Conservation (phyloP, 2,797 vertebrate species). For the Arctocebus calabarensis region DNA sequence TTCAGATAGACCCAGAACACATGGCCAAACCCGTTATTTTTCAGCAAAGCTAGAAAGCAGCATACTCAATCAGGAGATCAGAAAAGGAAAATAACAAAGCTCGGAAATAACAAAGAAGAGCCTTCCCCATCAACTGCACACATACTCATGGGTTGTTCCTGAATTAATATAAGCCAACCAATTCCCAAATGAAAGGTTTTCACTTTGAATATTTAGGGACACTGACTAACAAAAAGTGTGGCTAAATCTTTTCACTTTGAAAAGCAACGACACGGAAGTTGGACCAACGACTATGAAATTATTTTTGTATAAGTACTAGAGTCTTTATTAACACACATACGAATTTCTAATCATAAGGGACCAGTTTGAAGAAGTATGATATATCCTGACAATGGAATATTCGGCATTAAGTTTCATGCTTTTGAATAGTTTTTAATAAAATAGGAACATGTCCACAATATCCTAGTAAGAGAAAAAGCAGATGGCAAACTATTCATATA, state of each 20-base stretch:
- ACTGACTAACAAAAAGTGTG: neutral
- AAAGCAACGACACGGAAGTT: neutral
- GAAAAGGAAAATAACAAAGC: neutral
- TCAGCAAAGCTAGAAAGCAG: neutral
- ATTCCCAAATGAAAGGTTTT: neutral
- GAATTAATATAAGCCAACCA: neutral
- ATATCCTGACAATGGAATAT: neutral
- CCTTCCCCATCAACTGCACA: neutral
- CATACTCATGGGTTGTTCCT: neutral
- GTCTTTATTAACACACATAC: neutral
- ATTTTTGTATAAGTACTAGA: neutral
- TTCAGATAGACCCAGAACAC: neutral
- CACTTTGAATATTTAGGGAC: neutral
- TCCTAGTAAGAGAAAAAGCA: neutral
- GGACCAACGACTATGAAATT: constrained; percentile 8
- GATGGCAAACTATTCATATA: neutral
- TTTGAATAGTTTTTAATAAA: constrained; percentile 50
- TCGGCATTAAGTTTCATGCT: neutral
- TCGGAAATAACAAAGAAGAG: neutral
- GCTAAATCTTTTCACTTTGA: neutral
- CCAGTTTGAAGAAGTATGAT: neutral
- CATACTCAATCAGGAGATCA: neutral
- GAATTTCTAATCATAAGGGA: neutral
- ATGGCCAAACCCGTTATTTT: neutral
- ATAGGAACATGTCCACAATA: neutral